Evolutionary conservation across 2,797 vertebrate genomes (phyloP), one percentile per base, ranked within the genome.

Genomic region (Falco novaeseelandiae): DNA sequence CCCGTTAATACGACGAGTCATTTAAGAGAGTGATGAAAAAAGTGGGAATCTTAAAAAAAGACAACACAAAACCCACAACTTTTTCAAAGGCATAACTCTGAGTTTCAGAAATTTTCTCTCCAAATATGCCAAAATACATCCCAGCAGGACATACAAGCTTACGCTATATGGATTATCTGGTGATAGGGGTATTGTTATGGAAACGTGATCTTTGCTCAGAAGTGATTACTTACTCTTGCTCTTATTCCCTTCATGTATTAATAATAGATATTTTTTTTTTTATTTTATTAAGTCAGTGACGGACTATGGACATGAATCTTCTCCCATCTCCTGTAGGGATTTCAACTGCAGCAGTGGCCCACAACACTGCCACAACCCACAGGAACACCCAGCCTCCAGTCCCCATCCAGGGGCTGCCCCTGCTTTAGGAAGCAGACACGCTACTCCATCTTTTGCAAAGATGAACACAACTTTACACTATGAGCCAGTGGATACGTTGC

Each of bases 121-220:
- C 83, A 93, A 95, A 96, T 83, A 74, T 10, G 55, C 36, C 89
- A 76, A 96, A 89, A 94, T 83, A 81, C 48, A 62, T 48, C 93
- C 82, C 92, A 94, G 95, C 96, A 96, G 89, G 92, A 89, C 78
- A 78, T 85, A 81, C 44, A 67, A 80, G 84, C 71, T 73, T 58
- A 20, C 80, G 88, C 79, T 87, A 16, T 36, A 70, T 57, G 77
- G 86, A 94, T 96, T 94, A 93, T 90, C 83, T 70, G 42, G 57
- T 42, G 78, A 89, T 59, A 88, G 58, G 49, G 71, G 38, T 46
- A 96, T 96, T 90, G 96, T 95, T 96, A 97, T 94, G 91, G 97
- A 96, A 97, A 97, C 95, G 34, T 32, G 29, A 59, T 93, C 87
- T 91, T 94, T 88, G 80, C 65, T 85, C 65, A 82, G 54, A 80